Percentiles rank a stretch among this genome's conserved stretches.
These are phyloP conservation scores for Noctua pronuba DNA, from an alignment of 2,888 invertebrate species.

Conservation along the genomic window DNA sequence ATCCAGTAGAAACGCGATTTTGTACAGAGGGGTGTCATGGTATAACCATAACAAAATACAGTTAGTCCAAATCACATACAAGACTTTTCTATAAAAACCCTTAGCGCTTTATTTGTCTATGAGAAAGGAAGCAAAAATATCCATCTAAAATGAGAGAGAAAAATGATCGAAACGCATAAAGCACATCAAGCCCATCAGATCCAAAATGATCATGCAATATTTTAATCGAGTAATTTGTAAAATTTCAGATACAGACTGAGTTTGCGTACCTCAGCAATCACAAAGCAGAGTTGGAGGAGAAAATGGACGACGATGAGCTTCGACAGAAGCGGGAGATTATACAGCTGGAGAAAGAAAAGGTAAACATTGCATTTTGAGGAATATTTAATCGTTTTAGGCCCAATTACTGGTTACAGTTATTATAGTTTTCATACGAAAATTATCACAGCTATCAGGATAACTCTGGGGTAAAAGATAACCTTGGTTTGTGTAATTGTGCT, in stretches of 20 bases:
- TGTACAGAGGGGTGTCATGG: background rate
- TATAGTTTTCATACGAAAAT: background rate
- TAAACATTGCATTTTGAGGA: slow-evolving; percentile 69
- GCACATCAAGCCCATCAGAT: no score
- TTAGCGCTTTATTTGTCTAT: background rate
- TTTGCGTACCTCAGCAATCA: slow-evolving; percentile 95
- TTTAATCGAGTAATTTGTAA: slow-evolving; percentile 11
- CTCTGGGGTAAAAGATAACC: background rate
- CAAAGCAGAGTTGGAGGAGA: slow-evolving; percentile 93
- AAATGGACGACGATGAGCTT: slow-evolving; percentile 90
- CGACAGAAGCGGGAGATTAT: slow-evolving; percentile 92
- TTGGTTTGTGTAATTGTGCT: background rate
- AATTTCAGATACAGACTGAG: slow-evolving; percentile 93
- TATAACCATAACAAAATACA: background rate
- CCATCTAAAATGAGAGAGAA: background rate
- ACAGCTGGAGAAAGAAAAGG: slow-evolving; percentile 93
- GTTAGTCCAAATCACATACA: background rate
- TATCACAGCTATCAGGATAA: background rate
- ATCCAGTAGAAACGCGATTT: background rate
- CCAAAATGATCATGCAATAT: slow-evolving; percentile 1
- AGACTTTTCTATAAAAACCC: background rate
- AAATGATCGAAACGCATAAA: background rate
- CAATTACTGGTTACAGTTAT: background rate
- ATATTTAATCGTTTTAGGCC: background rate
- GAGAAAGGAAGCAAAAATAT: background rate